These are phyloP conservation scores for Pollenia angustigena DNA, from an alignment of 2,888 invertebrate genomes.

Conservation along the genomic window DNA sequence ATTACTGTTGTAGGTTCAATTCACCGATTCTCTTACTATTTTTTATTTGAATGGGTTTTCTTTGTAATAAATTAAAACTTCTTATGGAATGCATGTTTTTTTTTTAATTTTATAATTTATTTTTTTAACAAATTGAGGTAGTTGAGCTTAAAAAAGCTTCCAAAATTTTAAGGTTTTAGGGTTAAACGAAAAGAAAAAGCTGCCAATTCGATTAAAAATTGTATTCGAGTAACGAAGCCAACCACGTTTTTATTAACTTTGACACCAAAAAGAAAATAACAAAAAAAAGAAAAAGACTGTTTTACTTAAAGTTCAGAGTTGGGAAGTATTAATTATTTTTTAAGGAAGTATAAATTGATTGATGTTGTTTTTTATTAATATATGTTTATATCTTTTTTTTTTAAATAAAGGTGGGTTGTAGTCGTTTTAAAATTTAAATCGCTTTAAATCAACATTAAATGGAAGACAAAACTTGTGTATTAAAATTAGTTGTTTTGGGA, in stretches of 20 bases:
- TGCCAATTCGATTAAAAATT: slow-evolving; percentile 56
- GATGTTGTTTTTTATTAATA: not conserved
- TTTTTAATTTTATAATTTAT: slow-evolving; percentile 11
- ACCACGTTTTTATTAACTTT: slow-evolving; percentile 42
- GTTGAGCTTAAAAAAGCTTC: slow-evolving; percentile 74
- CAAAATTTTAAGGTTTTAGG: slow-evolving; percentile 48
- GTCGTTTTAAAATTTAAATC: slow-evolving; percentile 23
- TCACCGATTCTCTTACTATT: slow-evolving; percentile 52
- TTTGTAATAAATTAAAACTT: slow-evolving; percentile 72
- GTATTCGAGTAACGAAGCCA: slow-evolving; percentile 62
- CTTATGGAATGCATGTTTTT: slow-evolving; percentile 74
- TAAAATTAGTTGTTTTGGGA: slow-evolving; percentile 18
- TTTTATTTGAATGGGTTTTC: slow-evolving; percentile 29
- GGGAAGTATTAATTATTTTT: slow-evolving; percentile 33
- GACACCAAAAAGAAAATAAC: not conserved
- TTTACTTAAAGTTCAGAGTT: slow-evolving; percentile 13
- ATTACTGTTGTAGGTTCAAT: slow-evolving; percentile 73
- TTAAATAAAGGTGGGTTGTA: slow-evolving; percentile 44
- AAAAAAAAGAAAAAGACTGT: not conserved
- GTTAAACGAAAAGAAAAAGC: slow-evolving; percentile 51
- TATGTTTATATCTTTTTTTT: not conserved
- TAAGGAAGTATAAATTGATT: slow-evolving; percentile 38
- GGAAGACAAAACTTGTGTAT: slow-evolving; percentile 53
- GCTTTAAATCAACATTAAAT: slow-evolving; percentile 41
- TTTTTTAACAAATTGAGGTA: slow-evolving; percentile 76